phyloP scores from a whole-genome alignment of 2,113 vertebrate genomes.

The Macrotus californicus region DNA sequence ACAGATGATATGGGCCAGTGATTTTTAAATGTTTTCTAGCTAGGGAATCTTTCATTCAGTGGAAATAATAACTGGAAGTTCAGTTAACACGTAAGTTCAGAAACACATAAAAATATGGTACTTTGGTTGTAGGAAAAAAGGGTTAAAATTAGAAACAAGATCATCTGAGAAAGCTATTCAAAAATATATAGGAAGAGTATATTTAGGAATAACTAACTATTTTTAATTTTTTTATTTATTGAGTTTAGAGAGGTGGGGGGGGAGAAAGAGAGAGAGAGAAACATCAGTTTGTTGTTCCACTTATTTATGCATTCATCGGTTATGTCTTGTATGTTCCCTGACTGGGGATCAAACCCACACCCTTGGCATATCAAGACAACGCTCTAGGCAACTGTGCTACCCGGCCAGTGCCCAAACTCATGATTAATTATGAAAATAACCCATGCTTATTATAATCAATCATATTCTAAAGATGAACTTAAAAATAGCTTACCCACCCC shows the following conservation, averaged over 20 bases:
- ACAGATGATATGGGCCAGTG: background rate
- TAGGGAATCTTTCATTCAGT: background rate
- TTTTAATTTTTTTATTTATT: no score
- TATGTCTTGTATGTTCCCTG: no score
- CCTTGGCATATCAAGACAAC: no score
- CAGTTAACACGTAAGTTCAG: no score
- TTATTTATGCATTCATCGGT: no score
- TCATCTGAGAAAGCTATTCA: background rate
- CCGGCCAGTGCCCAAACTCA: background rate
- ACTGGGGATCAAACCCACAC: no score
- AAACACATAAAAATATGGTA: background rate
- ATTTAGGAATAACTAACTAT: background rate
- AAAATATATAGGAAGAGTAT: background rate
- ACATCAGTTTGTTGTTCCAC: no score
- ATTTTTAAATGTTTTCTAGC: background rate
- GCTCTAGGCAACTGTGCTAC: no score
- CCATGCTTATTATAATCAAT: background rate
- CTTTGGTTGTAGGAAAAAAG: background rate
- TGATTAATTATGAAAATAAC: constrained; percentile 5
- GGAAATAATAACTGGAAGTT: background rate
- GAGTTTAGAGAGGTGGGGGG: no score
- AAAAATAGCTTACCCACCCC: background rate
- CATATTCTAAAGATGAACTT: background rate
- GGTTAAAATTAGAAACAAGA: background rate
- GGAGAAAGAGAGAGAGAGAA: no score